These are phyloP conservation scores for Odontothrips loti DNA, from an alignment of 2,888 invertebrate species.

Conservation along the genomic window DNA sequence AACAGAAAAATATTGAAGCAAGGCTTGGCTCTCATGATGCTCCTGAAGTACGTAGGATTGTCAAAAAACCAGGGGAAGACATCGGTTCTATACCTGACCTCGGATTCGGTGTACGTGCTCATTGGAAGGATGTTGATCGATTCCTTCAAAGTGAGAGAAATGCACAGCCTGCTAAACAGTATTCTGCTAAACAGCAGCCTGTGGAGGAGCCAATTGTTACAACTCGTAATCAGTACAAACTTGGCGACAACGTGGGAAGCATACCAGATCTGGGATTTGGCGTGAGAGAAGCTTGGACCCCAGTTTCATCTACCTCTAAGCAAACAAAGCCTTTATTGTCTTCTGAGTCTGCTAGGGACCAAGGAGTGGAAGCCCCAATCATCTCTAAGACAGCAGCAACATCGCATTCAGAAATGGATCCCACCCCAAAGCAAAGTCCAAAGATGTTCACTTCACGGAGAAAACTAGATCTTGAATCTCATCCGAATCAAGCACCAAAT, in stretches of 20 bases:
- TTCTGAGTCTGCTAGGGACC: no score
- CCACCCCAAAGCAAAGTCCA: background rate
- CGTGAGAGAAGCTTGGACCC: constrained; percentile 39
- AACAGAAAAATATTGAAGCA: constrained; percentile 45
- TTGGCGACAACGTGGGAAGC: constrained; percentile 45
- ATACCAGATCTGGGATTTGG: constrained; percentile 47
- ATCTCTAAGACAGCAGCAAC: background rate
- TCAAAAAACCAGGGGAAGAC: constrained; percentile 43
- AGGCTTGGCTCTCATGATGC: constrained; percentile 38
- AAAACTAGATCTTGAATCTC: background rate
- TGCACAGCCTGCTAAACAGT: no score
- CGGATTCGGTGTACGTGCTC: constrained; percentile 44
- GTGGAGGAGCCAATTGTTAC: background rate
- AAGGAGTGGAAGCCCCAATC: background rate
- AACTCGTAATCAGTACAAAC: constrained; percentile 30
- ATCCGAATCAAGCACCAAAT: background rate
- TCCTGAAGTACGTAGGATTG: constrained; percentile 57
- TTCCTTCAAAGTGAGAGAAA: background rate
- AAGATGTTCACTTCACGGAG: background rate
- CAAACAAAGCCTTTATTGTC: background rate
- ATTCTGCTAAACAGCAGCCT: background rate
- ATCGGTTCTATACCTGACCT: constrained; percentile 46
- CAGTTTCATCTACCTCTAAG: background rate
- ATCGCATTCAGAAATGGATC: background rate
- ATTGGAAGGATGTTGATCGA: constrained; percentile 8